phyloP scores from a whole-genome alignment of 2,797 vertebrate species.

The Sparus aurata region DNA sequence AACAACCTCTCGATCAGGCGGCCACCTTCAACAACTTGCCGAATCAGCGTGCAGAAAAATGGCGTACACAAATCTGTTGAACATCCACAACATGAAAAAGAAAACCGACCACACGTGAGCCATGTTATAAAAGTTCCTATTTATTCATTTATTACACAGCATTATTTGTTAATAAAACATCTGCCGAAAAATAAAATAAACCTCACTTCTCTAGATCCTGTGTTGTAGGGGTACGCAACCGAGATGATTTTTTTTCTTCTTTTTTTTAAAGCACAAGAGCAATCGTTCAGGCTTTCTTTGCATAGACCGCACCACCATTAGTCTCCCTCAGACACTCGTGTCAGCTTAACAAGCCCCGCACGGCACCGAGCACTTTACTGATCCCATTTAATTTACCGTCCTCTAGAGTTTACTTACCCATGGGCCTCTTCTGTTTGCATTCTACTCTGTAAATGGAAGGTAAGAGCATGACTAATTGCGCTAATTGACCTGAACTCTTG shows the following conservation, averaged over 20 bases:
- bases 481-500: conserved; percentile 74
- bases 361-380: conserved; percentile 54
- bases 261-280: conserved; percentile 66
- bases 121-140: conserved; percentile 83
- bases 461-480: conserved; percentile 70
- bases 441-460: conserved; percentile 67
- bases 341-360: conserved; percentile 56
- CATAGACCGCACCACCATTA: conserved; percentile 75
- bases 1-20: no score
- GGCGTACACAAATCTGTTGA: no score
- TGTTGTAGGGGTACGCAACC: conserved; percentile 70
- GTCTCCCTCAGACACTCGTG: conserved; percentile 52
- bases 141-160: conserved; percentile 82
- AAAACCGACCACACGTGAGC: conserved; percentile 42
- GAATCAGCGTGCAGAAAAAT: no score
- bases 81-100: background rate
- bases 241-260: conserved; percentile 46
- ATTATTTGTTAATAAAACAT: conserved; percentile 87
- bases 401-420: conserved; percentile 71
- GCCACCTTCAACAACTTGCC: no score
- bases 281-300: conserved; percentile 75
- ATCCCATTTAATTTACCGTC: conserved; percentile 66
- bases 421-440: conserved; percentile 59
- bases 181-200: conserved; percentile 82
- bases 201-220: conserved; percentile 66